Conservation (phyloP, 2,888 invertebrate genomes). For the Cheilosia vernalis region DNA sequence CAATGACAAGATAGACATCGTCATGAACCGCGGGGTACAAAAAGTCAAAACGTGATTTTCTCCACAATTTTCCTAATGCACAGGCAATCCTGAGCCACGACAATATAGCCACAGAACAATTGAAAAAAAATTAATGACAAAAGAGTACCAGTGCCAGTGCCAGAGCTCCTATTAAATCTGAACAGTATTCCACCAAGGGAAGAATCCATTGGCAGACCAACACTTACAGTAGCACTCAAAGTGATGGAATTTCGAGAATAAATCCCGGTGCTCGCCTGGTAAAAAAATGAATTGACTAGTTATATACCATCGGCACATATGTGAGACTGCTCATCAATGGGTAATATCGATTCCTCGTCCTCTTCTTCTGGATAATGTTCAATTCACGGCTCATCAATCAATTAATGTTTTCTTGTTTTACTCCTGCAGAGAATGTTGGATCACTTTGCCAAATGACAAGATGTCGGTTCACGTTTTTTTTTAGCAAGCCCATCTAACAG, state of each 20-base stretch:
- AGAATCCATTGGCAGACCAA: conserved; percentile 4
- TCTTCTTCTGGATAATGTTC: conserved; percentile 22
- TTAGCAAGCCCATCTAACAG: background rate
- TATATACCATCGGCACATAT: conserved; percentile 5
- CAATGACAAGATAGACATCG: conserved; percentile 58
- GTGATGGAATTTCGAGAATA: conserved; percentile 55
- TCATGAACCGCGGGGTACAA: conserved; percentile 45
- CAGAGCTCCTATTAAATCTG: background rate
- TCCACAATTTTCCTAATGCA: conserved; percentile 71
- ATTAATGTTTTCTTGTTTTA: conserved; percentile 30
- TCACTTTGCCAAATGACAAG: conserved; percentile 19
- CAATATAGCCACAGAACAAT: no score
- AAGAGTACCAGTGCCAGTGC: background rate
- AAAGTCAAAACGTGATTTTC: conserved; percentile 73
- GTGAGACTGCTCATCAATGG: conserved; percentile 41
- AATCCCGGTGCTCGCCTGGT: conserved; percentile 21
- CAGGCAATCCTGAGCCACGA: conserved; percentile 45
- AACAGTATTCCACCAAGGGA: background rate
- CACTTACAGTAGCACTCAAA: conserved; percentile 21
- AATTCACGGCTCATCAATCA: conserved; percentile 57
- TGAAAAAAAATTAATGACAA: conserved; percentile 27
- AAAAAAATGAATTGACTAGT: conserved; percentile 34
- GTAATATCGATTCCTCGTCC: conserved; percentile 4
- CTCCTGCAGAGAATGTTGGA: conserved; percentile 2
- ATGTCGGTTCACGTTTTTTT: conserved; percentile 6